Percentiles rank a stretch among this genome's conserved stretches.
Conservation (phyloP, 2,113 vertebrate genomes). For the Murina feae region DNA sequence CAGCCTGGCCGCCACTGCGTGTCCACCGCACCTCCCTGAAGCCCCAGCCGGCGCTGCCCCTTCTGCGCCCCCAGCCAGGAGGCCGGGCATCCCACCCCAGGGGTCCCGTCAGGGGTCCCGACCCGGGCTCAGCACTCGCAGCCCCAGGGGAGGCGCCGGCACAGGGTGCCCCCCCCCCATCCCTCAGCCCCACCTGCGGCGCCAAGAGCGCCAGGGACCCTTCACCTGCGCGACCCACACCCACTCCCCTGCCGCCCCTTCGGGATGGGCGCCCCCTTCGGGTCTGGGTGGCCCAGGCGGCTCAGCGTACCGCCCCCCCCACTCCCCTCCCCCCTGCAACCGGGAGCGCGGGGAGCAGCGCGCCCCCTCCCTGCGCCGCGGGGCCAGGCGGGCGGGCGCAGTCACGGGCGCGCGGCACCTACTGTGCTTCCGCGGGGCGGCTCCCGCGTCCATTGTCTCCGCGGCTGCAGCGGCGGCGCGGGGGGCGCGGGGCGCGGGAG, state of each 20-base stretch:
- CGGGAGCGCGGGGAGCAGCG: background rate
- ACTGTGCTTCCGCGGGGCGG: slow-evolving; percentile 83
- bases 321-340: too few relatives aligned
- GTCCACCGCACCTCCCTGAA: background rate
- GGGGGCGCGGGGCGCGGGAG: background rate
- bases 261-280: background rate
- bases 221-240: background rate
- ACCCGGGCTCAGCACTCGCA: background rate
- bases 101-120: background rate
- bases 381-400: background rate
- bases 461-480: background rate
- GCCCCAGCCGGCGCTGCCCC: background rate
- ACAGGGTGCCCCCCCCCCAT: background rate
- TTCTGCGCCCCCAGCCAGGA: background rate
- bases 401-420: slow-evolving; percentile 75
- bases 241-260: background rate
- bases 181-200: background rate
- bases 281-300: background rate
- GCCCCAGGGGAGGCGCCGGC: slow-evolving; percentile 17
- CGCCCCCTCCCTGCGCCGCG: background rate
- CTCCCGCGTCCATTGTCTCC: slow-evolving; percentile 85
- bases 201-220: background rate
- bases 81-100: background rate
- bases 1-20: fast-evolving
- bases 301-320: too few relatives aligned